Conservation (phyloP, 37 sponge, comb jelly and placozoan genomes). For the Beroe ovata region DNA sequence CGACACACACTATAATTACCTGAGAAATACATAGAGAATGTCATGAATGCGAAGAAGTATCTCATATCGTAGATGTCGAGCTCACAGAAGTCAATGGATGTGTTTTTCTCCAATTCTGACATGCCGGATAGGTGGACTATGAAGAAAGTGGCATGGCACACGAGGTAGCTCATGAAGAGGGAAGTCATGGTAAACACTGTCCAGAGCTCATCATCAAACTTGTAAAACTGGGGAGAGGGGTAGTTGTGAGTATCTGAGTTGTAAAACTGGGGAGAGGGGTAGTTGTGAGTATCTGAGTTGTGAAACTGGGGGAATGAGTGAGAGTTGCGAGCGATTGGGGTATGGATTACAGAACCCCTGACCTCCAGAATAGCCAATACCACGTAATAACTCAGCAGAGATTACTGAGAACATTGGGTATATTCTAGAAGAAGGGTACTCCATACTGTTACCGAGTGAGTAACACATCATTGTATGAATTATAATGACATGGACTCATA, state of each 20-base stretch:
- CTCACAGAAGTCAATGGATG: constrained; percentile 11
- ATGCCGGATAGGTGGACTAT: constrained; percentile 52
- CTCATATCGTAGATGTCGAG: constrained; percentile 14
- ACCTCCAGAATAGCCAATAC: too few species aligned
- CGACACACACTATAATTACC: background rate
- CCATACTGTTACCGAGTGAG: too few species aligned
- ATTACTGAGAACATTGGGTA: too few species aligned
- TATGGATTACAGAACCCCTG: too few species aligned
- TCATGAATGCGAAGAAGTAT: constrained; percentile 64
- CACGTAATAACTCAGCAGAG: too few species aligned
- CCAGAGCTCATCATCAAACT: constrained; percentile 41
- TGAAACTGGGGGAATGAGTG: too few species aligned
- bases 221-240: constrained; percentile 63
- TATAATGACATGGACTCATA: too few species aligned
- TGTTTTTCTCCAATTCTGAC: constrained; percentile 14
- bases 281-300: constrained; percentile 29
- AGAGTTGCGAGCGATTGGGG: too few species aligned
- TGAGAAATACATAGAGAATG: constrained; percentile 35
- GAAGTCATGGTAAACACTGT: constrained; percentile 42
- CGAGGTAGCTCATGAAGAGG: constrained; percentile 24
- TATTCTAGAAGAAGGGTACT: too few species aligned
- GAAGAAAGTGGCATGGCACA: constrained; percentile 48
- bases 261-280: too few species aligned
- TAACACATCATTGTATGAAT: too few species aligned
- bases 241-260: too few species aligned